Conservation (phyloP, 1,140 invertebrate species). For the Diuraphis noxia region DNA sequence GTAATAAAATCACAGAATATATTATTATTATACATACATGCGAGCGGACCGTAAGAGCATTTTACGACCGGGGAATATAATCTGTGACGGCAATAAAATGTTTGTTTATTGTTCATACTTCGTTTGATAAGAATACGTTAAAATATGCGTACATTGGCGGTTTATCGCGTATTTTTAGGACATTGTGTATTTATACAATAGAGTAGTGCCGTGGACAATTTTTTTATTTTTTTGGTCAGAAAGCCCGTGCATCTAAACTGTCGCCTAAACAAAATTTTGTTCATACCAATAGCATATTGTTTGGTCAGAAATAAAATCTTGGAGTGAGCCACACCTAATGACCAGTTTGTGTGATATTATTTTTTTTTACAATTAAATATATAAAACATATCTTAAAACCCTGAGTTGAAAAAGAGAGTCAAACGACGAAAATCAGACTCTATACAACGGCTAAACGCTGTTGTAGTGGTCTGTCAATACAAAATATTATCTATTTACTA, state of each 20-base stretch:
- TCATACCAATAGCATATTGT: neutral
- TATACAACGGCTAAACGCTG: too few relatives aligned
- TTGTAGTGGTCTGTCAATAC: neutral
- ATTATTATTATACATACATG: neutral
- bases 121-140: conserved; percentile 28
- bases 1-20: neutral
- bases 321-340: neutral
- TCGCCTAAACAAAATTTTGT: neutral
- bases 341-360: neutral
- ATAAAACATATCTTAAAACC: neutral
- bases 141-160: neutral
- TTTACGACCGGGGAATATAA: neutral
- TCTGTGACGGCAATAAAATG: conserved; percentile 4
- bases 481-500: neutral
- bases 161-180: conserved; percentile 10
- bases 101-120: conserved; percentile 9
- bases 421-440: neutral
- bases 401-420: neutral
- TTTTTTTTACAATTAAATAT: neutral
- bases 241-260: neutral
- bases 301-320: neutral
- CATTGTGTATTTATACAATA: neutral
- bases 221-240: neutral
- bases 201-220: neutral
- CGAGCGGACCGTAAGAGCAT: neutral